Evolutionary conservation across 2,888 invertebrate species (phyloP).

Genomic region (Parasteatoda lunata): DNA sequence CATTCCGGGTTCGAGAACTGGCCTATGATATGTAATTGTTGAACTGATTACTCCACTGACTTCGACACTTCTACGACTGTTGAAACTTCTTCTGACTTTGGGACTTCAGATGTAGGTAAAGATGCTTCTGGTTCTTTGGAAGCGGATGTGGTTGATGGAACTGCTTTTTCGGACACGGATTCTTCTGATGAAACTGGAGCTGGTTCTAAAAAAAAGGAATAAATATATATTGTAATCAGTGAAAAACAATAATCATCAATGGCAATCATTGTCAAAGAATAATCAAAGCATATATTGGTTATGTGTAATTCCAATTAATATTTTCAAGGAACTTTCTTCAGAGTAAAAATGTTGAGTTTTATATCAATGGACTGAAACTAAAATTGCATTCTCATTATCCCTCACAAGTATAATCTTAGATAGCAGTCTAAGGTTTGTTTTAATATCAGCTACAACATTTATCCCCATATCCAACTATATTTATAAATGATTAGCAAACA

Average conservation of each 20-base stretch:
- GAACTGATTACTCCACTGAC: constrained; percentile 3
- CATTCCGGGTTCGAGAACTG: constrained; percentile 46
- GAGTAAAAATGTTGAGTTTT: no score
- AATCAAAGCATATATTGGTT: no score
- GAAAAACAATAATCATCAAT: background rate
- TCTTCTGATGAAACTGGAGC: constrained; percentile 10
- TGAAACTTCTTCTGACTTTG: constrained; percentile 11
- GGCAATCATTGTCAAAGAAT: no score
- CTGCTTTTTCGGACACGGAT: background rate
- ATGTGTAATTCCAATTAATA: no score
- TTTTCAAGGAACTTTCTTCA: no score
- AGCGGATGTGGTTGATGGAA: background rate
- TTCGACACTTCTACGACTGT: background rate
- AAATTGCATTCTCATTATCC: no score
- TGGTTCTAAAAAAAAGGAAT: background rate
- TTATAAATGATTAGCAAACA: no score
- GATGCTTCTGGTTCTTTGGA: background rate
- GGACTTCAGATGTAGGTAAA: constrained; percentile 11
- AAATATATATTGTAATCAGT: background rate
- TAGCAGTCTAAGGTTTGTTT: no score
- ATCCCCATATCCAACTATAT: no score
- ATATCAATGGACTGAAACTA: no score
- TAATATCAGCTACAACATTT: no score
- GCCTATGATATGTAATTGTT: constrained; percentile 3
- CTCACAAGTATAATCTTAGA: no score